These are phyloP conservation scores for Manis crassicaudata DNA, from an alignment of 2,797 vertebrate species.

Conservation along the genomic window DNA sequence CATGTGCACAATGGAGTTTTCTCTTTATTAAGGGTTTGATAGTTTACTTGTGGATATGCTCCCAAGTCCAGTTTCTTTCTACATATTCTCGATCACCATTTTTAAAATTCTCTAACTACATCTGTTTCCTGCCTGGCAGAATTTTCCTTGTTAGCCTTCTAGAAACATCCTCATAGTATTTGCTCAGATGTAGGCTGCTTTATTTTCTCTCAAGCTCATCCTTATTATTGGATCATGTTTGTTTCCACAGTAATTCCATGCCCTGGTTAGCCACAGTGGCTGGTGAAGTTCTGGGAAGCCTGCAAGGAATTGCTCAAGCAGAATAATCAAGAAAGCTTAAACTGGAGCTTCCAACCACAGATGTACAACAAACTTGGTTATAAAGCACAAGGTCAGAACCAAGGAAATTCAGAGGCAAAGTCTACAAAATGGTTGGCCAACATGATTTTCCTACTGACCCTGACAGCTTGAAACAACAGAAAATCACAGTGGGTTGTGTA, in stretches of 20 bases:
- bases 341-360: not conserved
- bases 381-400: not conserved
- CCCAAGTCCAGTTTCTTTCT: not conserved
- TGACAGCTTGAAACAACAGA: not conserved
- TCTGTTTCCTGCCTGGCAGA: not conserved
- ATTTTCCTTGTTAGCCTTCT: not conserved
- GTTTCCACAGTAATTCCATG: not conserved
- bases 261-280: not conserved
- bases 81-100: not conserved
- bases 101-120: not conserved
- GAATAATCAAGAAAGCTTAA: not conserved
- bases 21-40: not conserved
- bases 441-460: not conserved
- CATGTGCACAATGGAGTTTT: not conserved
- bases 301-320: not conserved
- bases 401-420: not conserved
- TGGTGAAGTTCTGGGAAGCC: not conserved
- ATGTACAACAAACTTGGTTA: not conserved
- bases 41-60: not conserved
- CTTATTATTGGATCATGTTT: not conserved
- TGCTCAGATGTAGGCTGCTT: not conserved
- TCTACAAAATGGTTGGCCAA: not conserved
- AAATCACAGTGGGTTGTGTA: not conserved
- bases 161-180: not conserved
- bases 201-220: not conserved